Evolutionary conservation across 2,888 invertebrate genomes (phyloP).

Genomic region (Eupsilia transversa): DNA sequence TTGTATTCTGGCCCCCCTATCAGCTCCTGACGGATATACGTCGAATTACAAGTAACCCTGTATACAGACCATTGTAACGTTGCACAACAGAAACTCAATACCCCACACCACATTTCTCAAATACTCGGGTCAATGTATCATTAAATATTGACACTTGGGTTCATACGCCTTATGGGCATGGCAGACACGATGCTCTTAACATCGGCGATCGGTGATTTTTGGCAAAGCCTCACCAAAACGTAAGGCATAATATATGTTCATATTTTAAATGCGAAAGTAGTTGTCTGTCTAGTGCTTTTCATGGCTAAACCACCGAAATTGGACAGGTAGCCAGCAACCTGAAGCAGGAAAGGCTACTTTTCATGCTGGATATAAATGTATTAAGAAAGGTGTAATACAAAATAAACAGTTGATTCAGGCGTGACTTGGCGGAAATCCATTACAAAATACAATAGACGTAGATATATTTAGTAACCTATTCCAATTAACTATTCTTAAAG

Average conservation of each 20-base stretch:
- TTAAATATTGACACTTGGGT: constrained; percentile 76
- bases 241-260: neutral
- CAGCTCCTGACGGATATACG: no score
- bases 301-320: neutral
- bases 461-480: no score
- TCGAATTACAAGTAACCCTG: no score
- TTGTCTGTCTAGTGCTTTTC: neutral
- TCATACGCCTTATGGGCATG: constrained; percentile 5
- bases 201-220: neutral
- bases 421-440: no score
- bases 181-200: constrained; percentile 3
- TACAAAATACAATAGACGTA: no score
- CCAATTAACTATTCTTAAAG: no score
- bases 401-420: no score
- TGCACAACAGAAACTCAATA: constrained; percentile 32
- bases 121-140: constrained; percentile 74
- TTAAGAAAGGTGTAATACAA: neutral
- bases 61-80: constrained; percentile 33
- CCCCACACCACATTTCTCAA: constrained; percentile 44
- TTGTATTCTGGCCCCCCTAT: no score
- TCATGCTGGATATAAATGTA: neutral
- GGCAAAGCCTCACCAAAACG: neutral
- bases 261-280: neutral
- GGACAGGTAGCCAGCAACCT: neutral
- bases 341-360: neutral